Base-by-base conservation (phyloP, 2,797 vertebrate species). In the Takifugu ocellatus region DNA sequence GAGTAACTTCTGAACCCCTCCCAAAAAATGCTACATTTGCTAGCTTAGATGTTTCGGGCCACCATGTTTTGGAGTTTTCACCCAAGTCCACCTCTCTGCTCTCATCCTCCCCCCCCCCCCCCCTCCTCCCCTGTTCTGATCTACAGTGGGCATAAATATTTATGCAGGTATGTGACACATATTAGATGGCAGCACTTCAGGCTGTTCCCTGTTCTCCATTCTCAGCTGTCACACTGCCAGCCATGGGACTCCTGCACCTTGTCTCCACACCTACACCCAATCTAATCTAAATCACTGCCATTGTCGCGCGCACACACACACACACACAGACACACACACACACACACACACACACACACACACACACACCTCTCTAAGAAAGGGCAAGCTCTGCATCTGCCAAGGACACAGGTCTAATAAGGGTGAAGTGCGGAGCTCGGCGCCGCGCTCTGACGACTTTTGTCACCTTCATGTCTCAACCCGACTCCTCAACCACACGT, bases 111-210 rank as follows among this genome's bases (percentile, higher is more conserved):
- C 17, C 24, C 49, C 45, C 50, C 25, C 61, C 43, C 9, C 24
- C 49, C 45, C 50, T 25, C 61, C 69, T 56, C 70, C 50, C 70
- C 60, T 60, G 46, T 71, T 71, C 72, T 69, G 72, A 70, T 84
- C 72, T 83, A 81, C 83, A 81, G 85, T 60, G 65, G 81, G 74
- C 80, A 91, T 90, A 86, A 86, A 91, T 91, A 92, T 92, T 90
- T 90, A 92, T 91, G 86, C 84, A 85, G 87, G 79, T 79, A 83
- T 86, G 87, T 89, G 90, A 91, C 87, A 90, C 87, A 85, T 90
- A 90, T 90, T 89, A 90, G 88, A 90, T 87, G 85, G 86, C 87
- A 83, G 88, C 90, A 89, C 85, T 89, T 91, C 89, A 89, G 87
- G 79, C 84, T 84, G 87, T 88, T 89, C 88, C 87, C 87, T 83